phyloP scores from a whole-genome alignment of 2,888 invertebrate species.

The Omphaloscelis lunosa region DNA sequence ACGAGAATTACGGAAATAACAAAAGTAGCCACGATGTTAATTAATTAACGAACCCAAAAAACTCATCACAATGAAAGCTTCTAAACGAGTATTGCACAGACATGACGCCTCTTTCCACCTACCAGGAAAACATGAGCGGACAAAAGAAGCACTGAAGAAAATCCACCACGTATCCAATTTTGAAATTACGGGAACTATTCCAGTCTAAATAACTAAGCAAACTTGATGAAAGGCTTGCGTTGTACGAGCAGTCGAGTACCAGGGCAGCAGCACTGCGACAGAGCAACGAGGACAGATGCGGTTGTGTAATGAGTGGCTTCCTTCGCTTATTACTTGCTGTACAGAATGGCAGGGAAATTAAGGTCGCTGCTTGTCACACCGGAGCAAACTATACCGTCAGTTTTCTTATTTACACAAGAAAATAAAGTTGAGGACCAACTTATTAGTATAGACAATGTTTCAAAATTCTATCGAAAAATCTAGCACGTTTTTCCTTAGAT shows the following conservation, averaged over 20 bases:
- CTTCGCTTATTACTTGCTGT: slow-evolving; percentile 61
- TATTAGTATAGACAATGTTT: neutral
- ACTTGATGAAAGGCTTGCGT: slow-evolving; percentile 50
- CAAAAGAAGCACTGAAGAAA: neutral
- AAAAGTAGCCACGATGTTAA: slow-evolving; percentile 13
- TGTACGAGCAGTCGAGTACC: slow-evolving; percentile 21
- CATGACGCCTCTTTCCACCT: neutral
- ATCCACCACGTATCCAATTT: slow-evolving; percentile 20
- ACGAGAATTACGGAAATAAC: slow-evolving; percentile 15
- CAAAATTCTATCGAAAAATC: neutral
- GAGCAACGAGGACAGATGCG: slow-evolving; percentile 58
- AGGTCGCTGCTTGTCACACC: slow-evolving; percentile 49
- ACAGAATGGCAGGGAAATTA: slow-evolving; percentile 57
- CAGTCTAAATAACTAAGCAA: slow-evolving; percentile 41
- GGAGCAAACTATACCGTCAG: neutral
- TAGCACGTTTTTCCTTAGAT: neutral
- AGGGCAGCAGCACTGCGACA: slow-evolving; percentile 35
- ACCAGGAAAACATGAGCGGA: slow-evolving; percentile 26
- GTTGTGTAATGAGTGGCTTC: slow-evolving; percentile 62
- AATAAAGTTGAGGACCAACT: neutral
- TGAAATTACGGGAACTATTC: slow-evolving; percentile 29
- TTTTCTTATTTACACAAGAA: neutral
- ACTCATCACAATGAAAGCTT: slow-evolving; percentile 25
- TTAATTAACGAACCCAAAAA: slow-evolving; percentile 36
- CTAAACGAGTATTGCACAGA: slow-evolving; percentile 5